These are phyloP conservation scores for Tetanocera ferruginea DNA, from an alignment of 2,888 invertebrate genomes.

Conservation along the genomic window DNA sequence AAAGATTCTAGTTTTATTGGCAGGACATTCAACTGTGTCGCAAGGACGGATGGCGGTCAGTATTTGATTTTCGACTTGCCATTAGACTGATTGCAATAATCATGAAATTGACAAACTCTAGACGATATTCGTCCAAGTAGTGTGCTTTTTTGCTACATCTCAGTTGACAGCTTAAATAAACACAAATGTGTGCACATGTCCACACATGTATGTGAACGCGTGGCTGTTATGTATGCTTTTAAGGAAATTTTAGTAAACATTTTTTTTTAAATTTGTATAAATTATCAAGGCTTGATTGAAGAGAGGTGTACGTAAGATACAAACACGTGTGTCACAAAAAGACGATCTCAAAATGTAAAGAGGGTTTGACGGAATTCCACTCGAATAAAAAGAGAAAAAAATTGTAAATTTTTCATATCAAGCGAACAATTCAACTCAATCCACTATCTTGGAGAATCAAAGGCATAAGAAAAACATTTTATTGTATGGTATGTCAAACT, in stretches of 20 bases:
- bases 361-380: neutral
- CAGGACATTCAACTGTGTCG: neutral
- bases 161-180: neutral
- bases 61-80: neutral
- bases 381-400: slow-evolving; percentile 6
- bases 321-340: neutral
- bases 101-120: neutral
- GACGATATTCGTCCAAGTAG: neutral
- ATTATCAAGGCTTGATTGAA: neutral
- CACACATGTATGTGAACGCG: neutral
- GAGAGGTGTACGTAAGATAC: neutral
- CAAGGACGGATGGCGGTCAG: neutral
- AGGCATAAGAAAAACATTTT: neutral
- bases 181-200: neutral
- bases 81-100: neutral
- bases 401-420: slow-evolving; percentile 8
- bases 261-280: neutral
- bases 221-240: neutral
- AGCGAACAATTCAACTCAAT: neutral
- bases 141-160: neutral
- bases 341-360: too few relatives aligned
- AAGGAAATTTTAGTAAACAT: neutral
- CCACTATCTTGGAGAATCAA: too few relatives aligned
- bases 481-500: slow-evolving; percentile 2
- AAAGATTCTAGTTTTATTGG: neutral